These are phyloP conservation scores for Ceyx erithaca DNA, from an alignment of 2,797 vertebrate species.

Conservation along the genomic window DNA sequence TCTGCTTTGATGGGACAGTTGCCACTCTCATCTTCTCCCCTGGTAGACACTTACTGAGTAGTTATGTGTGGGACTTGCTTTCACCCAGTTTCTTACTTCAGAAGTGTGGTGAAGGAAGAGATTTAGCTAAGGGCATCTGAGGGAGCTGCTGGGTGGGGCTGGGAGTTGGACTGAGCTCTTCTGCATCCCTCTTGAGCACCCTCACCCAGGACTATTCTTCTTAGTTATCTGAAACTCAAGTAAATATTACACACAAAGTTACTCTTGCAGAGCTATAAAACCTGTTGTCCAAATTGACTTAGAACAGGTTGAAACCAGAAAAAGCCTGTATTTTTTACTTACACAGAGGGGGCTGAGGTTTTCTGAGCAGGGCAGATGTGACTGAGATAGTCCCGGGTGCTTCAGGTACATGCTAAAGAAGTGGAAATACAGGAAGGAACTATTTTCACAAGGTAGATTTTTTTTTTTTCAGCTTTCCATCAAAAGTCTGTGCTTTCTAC, in stretches of 20 bases:
- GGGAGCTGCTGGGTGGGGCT: not conserved
- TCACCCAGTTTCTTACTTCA: not conserved
- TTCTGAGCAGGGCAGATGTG: constrained; percentile 40
- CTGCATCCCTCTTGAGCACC: not conserved
- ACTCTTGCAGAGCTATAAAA: constrained; percentile 66
- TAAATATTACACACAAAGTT: constrained; percentile 61
- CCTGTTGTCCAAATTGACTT: constrained; percentile 52
- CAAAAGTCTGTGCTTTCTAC: not conserved
- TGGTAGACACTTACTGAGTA: not conserved
- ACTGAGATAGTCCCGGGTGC: constrained; percentile 30
- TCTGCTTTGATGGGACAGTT: not conserved
- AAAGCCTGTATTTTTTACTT: constrained; percentile 48
- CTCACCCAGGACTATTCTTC: not conserved
- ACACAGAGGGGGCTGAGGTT: not conserved
- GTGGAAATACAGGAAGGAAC: constrained; percentile 26
- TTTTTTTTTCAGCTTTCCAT: not conserved
- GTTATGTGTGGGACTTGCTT: not conserved
- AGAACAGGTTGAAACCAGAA: constrained; percentile 62
- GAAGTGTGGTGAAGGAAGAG: not conserved
- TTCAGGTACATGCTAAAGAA: not conserved
- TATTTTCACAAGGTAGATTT: not conserved
- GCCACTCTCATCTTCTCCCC: not conserved
- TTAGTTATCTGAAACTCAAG: constrained; percentile 47
- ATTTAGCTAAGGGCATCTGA: not conserved
- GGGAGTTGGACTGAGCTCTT: not conserved